phyloP scores from a whole-genome alignment of 1,140 invertebrate species.

The Bathynomus jamesi region DNA sequence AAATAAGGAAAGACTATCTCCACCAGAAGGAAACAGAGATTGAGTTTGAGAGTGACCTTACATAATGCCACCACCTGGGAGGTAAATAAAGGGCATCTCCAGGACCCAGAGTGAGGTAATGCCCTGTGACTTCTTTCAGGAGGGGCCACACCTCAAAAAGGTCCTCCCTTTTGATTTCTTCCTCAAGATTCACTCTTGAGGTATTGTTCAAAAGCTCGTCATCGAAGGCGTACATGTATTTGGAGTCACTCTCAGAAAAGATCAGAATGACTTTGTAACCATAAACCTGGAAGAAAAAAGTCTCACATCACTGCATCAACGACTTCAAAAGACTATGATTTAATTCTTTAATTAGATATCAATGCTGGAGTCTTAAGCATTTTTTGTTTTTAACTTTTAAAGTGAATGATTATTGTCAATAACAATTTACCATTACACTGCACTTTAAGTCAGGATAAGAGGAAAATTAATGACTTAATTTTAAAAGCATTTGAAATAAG shows the following conservation, averaged over 20 bases:
- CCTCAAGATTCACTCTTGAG: constrained; percentile 52
- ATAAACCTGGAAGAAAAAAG: constrained; percentile 50
- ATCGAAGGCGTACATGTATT: constrained; percentile 70
- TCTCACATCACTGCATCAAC: no score
- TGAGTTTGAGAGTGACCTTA: constrained; percentile 51
- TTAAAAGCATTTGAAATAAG: no score
- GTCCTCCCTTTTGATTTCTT: constrained; percentile 48
- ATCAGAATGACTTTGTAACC: constrained; percentile 79
- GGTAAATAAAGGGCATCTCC: constrained; percentile 56
- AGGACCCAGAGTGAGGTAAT: constrained; percentile 48
- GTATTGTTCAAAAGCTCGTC: constrained; percentile 68
- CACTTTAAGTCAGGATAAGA: no score
- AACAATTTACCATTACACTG: no score
- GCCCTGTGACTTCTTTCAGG: constrained; percentile 12
- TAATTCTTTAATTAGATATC: no score
- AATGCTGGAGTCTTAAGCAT: no score
- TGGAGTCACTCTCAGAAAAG: constrained; percentile 61
- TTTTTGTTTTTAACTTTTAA: no score
- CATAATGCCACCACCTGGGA: constrained; percentile 54
- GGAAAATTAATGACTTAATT: no score
- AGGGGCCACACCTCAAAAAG: constrained; percentile 46
- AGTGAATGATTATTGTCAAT: no score
- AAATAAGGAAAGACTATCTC: constrained; percentile 33
- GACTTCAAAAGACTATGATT: no score
- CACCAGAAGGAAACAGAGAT: constrained; percentile 60